Percentiles rank a stretch among this genome's conserved stretches.
Conservation (phyloP, 2,797 vertebrate genomes). For the Aldrovandia affinis region DNA sequence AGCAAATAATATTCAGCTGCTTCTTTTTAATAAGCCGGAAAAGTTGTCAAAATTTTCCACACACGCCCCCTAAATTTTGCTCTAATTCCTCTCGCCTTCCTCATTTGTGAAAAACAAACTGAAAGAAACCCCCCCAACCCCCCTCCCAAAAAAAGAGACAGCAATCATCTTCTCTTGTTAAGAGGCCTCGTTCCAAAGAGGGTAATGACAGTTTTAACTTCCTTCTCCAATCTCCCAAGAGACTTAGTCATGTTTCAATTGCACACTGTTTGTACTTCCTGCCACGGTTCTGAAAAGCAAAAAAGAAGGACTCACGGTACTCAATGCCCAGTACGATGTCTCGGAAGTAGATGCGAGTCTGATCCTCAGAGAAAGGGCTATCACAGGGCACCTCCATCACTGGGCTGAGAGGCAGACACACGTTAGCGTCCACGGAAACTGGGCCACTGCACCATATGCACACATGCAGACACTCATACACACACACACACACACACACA, state of each 20-base stretch:
- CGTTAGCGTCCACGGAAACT: not conserved
- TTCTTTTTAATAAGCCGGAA: slow-evolving; percentile 13
- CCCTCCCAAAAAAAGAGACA: not conserved
- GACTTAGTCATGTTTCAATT: not conserved
- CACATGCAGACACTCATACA: slow-evolving; percentile 29
- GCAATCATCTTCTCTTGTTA: not conserved
- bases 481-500: not conserved
- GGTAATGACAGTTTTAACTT: not conserved
- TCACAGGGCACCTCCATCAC: slow-evolving; percentile 97
- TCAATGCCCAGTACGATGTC: slow-evolving; percentile 95
- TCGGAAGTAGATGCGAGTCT: slow-evolving; percentile 88
- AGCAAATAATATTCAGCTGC: slow-evolving; percentile 7
- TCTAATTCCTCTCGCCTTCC: slow-evolving; percentile 6
- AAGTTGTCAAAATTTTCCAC: slow-evolving; percentile 29
- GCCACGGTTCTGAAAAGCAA: not conserved
- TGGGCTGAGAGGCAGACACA: slow-evolving; percentile 70
- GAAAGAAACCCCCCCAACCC: not conserved
- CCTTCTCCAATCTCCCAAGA: not conserved
- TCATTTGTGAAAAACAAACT: not conserved
- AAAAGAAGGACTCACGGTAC: slow-evolving; percentile 84
- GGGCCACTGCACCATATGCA: slow-evolving; percentile 21
- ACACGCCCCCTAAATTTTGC: slow-evolving; percentile 1
- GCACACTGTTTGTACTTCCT: not conserved
- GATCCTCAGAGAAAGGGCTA: slow-evolving; percentile 84
- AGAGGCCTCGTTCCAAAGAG: not conserved